Conservation (phyloP, 2,113 vertebrate genomes). For the Athene cunicularia region DNA sequence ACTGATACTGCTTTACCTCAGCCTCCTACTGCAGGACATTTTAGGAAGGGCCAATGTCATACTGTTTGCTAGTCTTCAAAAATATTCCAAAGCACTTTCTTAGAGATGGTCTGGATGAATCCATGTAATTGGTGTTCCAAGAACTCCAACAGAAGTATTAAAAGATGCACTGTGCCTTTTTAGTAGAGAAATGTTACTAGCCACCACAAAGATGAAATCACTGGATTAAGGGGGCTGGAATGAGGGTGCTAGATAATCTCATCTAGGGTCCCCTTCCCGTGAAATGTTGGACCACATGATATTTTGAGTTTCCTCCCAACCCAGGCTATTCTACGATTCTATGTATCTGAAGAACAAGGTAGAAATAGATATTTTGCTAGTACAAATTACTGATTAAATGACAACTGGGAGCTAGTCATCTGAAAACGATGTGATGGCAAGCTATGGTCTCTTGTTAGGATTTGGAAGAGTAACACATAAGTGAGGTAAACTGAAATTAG, state of each 20-base stretch:
- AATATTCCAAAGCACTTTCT: neutral
- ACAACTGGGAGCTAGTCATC: neutral
- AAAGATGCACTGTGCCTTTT: neutral
- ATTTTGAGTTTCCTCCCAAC: neutral
- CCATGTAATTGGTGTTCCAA: neutral
- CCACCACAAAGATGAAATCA: neutral
- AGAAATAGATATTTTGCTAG: neutral
- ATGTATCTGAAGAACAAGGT: neutral
- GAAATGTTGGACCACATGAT: neutral
- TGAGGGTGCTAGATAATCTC: neutral
- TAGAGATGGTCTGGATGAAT: neutral
- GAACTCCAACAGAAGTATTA: neutral
- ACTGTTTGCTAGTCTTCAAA: neutral
- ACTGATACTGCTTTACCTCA: neutral
- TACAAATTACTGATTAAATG: neutral
- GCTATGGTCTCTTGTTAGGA: neutral
- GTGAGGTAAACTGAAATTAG: neutral
- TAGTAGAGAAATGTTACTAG: neutral
- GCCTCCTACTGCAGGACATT: neutral
- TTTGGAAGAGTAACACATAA: neutral
- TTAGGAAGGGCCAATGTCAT: neutral
- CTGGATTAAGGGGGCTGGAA: neutral
- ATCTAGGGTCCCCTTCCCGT: neutral
- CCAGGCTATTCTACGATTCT: neutral
- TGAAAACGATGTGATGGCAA: neutral